Evolutionary conservation across 1,140 invertebrate genomes (phyloP), one percentile per base, ranked within the genome.

Genomic region (Sinonovacula constricta): DNA sequence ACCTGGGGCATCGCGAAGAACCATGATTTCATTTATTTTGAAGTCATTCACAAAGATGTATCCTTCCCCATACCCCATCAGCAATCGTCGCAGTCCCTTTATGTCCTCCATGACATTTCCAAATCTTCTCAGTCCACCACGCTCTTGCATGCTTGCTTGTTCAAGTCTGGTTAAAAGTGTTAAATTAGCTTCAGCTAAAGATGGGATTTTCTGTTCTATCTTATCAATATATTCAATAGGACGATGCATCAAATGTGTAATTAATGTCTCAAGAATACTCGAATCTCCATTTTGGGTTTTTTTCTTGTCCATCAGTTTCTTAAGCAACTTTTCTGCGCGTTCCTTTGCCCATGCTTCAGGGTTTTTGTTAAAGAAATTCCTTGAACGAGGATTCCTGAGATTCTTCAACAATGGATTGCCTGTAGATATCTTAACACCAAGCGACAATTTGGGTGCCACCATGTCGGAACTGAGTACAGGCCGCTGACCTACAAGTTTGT

Each of bases 21-120:
- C n/a, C n/a, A n/a, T 62, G n/a, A 78, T 39, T 63, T 78, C 66
- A 31, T 69, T 63, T 7, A 31, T 26, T 53, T 65, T 78, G 31
- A 78, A 78, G 39, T 78, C 75, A 39, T 78, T 62, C 0, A 78
- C 75, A 70, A 78, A 78, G 5, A 78, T 68, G 12, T 78, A 78
- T 4, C 75, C 75, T 39, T 78, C 66, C 0, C 75, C 75, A 22
- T 78, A 78, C 18, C 62, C 45, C 59, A 51, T 78, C 1, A 78
- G 28, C 2, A 49, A 54, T 26, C 12, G 24, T 31, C 67, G 67
- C 39, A 78, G 30, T n/a, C 49, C 26, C 39, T 78, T 66, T n/a
- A 78, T 54, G 1, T 62, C 53, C 30, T 34, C 67, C 57, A 78
- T 36, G 57, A 70, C 53, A n/a, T 78, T n/a, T 45, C 67, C 72